Percentiles rank a stretch among this genome's conserved stretches.
Conservation (phyloP, 1,140 invertebrate genomes). For the Agrypnia vestita region DNA sequence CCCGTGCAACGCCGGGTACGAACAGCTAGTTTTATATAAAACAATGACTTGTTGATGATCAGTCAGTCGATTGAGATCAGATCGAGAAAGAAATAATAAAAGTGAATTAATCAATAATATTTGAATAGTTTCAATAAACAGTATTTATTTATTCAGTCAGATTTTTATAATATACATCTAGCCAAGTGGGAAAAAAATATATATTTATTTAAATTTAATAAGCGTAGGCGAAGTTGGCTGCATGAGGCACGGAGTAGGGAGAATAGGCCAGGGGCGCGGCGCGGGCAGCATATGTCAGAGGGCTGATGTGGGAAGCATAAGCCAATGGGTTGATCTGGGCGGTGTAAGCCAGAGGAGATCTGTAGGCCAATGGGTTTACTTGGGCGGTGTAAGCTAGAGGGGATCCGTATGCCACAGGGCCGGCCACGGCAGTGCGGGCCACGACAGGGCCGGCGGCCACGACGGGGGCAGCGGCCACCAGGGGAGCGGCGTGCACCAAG, state of each 20-base stretch:
- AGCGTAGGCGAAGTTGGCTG: conserved; percentile 51
- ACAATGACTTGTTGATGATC: too few species aligned
- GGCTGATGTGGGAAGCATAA: conserved; percentile 30
- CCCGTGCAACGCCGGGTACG: too few species aligned
- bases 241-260: conserved; percentile 47
- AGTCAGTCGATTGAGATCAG: too few species aligned
- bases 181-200: too few species aligned
- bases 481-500: conserved; percentile 41
- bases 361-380: conserved; percentile 45
- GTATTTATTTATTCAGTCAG: too few species aligned
- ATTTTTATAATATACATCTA: too few species aligned
- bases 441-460: conserved; percentile 66
- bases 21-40: too few species aligned
- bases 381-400: conserved; percentile 50
- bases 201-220: too few species aligned
- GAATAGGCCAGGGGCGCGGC: conserved; percentile 53
- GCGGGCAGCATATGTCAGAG: conserved; percentile 46
- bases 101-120: too few species aligned
- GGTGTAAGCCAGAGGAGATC: conserved; percentile 59
- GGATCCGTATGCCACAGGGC: conserved; percentile 48
- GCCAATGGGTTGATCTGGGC: conserved; percentile 58
- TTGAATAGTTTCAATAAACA: too few species aligned
- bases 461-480: conserved; percentile 53
- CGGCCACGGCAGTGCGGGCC: conserved; percentile 61
- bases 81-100: too few species aligned